Percentiles rank a stretch among this genome's conserved stretches.
These are phyloP conservation scores for Amphiura filiformis DNA, from an alignment of 35 echinoderm and acorn worm species.

Conservation along the genomic window DNA sequence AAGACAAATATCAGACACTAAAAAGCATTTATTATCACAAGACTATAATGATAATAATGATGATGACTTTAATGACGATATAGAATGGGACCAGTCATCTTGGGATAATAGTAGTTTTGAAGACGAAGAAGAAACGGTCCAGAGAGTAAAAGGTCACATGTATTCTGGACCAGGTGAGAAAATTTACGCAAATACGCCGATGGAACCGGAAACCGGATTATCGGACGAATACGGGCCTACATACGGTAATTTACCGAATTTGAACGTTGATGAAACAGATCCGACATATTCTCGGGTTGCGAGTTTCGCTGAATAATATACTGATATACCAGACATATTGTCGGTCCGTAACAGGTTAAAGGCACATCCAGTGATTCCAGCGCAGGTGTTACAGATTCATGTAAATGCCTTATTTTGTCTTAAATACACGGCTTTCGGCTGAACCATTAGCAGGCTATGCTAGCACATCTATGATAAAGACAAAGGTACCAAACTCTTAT, in stretches of 20 bases:
- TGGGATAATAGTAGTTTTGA: constrained; percentile 11
- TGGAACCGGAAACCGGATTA: not conserved
- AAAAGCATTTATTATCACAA: not conserved
- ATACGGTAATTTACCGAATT: not conserved
- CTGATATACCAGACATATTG: no score
- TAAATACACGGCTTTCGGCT: no score
- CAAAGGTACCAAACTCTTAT: no score
- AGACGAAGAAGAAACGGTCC: not conserved
- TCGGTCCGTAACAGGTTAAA: no score
- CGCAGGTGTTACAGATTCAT: no score
- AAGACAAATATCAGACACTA: not conserved
- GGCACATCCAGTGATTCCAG: no score
- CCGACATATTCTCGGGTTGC: not conserved
- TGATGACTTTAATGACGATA: not conserved
- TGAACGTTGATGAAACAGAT: not conserved
- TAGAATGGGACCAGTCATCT: constrained; percentile 1
- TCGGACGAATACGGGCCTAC: not conserved
- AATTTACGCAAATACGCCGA: not conserved
- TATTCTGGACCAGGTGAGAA: not conserved
- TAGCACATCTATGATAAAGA: no score
- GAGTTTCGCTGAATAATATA: not conserved
- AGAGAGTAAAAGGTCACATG: not conserved
- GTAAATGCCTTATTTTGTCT: no score
- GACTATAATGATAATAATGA: not conserved
- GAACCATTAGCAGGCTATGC: no score